Evolutionary conservation across 2,888 invertebrate species (phyloP), one percentile per base, ranked within the genome.

Genomic region (Glyphotaelius pellucidus): DNA sequence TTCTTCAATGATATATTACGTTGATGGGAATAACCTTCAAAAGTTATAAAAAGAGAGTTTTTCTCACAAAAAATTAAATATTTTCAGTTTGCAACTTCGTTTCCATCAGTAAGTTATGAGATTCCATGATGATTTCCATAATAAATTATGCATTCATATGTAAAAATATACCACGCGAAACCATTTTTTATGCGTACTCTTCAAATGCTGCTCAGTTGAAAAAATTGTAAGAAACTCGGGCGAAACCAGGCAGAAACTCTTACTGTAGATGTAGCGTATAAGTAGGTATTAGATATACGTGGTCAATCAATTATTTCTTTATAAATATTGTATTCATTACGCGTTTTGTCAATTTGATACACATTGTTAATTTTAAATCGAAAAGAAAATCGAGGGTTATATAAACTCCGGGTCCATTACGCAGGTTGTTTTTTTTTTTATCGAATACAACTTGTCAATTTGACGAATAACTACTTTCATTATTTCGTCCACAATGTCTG

Each of bases 381-480:
- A 67, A 19, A 67, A 19, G 19, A 67, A 19, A 67, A 67, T 67
- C 67, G n/a, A 67, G 52, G 14, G 30, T 87, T 87, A 67, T 9
- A 87, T 87, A 87, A 87, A 47, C 83, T 83, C 32, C 47, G 32
- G 32, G 15, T 52, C 52, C 52, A 87, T 87, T 87, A 52, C 1
- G 25, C 67, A 7, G 67, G 25, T 67, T 67, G 19, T 52, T 47
- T 47, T 86, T 87, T n/a, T 86, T 86, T 87, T 87, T 31, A 89
- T 67, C 25, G n/a, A 79, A 35, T 38, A 67, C 88, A 89, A 89
- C 88, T 89, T 89, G 88, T 89, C 88, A 89, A 31, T 35, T 89
- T 89, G 88, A 89, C 88, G 80, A 89, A 89, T 89, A 89, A 89
- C 88, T 25, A 80, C 88, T 89, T 89, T 89, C 88, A 80, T 89